These are phyloP conservation scores for Heterodera filipjevi DNA, from an alignment of 2,888 invertebrate genomes.

Conservation along the genomic window DNA sequence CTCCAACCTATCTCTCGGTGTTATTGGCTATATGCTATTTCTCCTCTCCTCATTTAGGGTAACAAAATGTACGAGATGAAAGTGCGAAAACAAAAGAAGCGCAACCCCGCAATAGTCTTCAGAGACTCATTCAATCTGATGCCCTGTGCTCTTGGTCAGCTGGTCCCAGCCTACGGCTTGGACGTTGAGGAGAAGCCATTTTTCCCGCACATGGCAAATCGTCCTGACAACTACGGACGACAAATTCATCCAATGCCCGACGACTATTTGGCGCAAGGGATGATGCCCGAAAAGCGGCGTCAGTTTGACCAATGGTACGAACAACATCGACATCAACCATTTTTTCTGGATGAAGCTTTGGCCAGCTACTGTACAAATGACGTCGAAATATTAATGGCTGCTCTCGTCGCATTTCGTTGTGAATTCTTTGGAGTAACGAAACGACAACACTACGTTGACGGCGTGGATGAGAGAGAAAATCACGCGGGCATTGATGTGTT, in stretches of 20 bases:
- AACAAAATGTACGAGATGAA: conserved; percentile 19
- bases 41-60: neutral
- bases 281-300: conserved; percentile 17
- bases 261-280: conserved; percentile 9
- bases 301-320: conserved; percentile 20
- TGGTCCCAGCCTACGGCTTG: conserved; percentile 20
- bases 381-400: conserved; percentile 9
- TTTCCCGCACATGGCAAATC: conserved; percentile 26
- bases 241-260: neutral
- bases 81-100: neutral
- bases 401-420: neutral
- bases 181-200: conserved; percentile 31
- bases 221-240: conserved; percentile 3
- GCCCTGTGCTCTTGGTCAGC: neutral
- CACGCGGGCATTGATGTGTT: neutral
- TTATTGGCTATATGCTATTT: no score
- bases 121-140: conserved; percentile 20
- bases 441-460: neutral
- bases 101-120: neutral
- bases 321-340: neutral
- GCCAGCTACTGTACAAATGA: conserved; percentile 17
- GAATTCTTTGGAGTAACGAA: conserved; percentile 6
- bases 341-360: conserved; percentile 16
- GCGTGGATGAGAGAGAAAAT: neutral
- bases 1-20: no score